Conservation (phyloP, 2,113 vertebrate genomes). For the Ophiodon elongatus region DNA sequence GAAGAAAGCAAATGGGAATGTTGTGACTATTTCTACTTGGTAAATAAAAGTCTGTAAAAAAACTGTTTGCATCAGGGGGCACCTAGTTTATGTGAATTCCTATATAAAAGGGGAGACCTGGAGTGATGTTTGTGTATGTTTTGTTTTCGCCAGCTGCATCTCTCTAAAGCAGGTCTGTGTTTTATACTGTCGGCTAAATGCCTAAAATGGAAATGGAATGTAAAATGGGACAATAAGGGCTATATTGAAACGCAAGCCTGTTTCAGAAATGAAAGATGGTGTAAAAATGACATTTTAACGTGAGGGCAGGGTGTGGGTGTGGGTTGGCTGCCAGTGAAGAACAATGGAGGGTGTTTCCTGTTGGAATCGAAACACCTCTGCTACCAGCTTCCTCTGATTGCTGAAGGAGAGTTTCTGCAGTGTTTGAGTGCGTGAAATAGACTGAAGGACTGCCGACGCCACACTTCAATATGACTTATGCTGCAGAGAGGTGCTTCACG, state of each 20-base stretch:
- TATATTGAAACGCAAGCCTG: slow-evolving; percentile 43
- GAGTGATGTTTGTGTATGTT: neutral
- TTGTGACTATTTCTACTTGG: neutral
- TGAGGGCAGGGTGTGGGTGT: slow-evolving; percentile 59
- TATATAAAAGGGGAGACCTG: neutral
- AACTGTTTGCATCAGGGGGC: neutral
- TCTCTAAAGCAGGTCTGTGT: neutral
- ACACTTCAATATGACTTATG: neutral
- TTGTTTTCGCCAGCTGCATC: neutral
- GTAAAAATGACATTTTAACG: slow-evolving; percentile 50
- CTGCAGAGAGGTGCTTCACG: slow-evolving; percentile 10
- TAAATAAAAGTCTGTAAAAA: neutral
- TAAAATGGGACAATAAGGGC: neutral
- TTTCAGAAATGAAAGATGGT: slow-evolving; percentile 21
- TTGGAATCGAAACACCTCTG: slow-evolving; percentile 68
- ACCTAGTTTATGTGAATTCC: neutral
- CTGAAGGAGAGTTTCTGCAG: slow-evolving; percentile 24
- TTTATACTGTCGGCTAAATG: neutral
- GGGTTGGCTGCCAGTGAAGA: slow-evolving; percentile 51
- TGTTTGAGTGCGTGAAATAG: slow-evolving; percentile 16
- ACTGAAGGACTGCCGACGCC: neutral
- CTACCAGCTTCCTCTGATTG: slow-evolving; percentile 74
- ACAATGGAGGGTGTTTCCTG: slow-evolving; percentile 84
- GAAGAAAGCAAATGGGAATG: neutral
- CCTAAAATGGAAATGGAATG: slow-evolving; percentile 48